phyloP scores from a whole-genome alignment of 2,113 vertebrate species.

The Noctilio leporinus region DNA sequence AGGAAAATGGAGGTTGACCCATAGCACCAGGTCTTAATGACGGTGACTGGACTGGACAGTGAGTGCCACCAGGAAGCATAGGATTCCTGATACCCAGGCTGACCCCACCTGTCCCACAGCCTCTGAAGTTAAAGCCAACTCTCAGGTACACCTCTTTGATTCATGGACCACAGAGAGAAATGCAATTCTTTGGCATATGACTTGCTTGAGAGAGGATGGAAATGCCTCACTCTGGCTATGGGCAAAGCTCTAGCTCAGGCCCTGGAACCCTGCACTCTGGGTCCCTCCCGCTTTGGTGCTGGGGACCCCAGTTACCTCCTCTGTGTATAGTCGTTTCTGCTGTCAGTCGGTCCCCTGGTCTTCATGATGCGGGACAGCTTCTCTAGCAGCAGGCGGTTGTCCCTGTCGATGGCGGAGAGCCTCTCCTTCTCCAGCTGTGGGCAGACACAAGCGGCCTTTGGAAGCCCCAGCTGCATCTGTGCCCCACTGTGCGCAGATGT shows the following conservation, averaged over 20 bases:
- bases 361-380: slow-evolving; percentile 79
- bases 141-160: background rate
- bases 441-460: background rate
- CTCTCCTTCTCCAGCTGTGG: slow-evolving; percentile 75
- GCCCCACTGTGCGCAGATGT: fast-evolving
- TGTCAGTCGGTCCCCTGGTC: slow-evolving; percentile 72
- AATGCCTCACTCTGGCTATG: background rate
- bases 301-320: slow-evolving; percentile 74
- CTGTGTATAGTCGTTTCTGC: slow-evolving; percentile 70
- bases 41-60: background rate
- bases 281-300: background rate
- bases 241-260: background rate
- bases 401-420: slow-evolving; percentile 72
- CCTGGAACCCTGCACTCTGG: fast-evolving
- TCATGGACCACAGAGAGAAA: background rate
- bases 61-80: background rate
- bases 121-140: background rate
- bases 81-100: background rate
- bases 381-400: slow-evolving; percentile 79
- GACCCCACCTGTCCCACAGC: background rate
- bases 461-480: background rate
- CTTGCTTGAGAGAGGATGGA: background rate
- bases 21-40: background rate
- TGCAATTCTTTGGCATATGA: background rate
- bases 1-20: background rate